phyloP scores from a whole-genome alignment of 1,140 invertebrate species.

The Aphidius ervi region DNA sequence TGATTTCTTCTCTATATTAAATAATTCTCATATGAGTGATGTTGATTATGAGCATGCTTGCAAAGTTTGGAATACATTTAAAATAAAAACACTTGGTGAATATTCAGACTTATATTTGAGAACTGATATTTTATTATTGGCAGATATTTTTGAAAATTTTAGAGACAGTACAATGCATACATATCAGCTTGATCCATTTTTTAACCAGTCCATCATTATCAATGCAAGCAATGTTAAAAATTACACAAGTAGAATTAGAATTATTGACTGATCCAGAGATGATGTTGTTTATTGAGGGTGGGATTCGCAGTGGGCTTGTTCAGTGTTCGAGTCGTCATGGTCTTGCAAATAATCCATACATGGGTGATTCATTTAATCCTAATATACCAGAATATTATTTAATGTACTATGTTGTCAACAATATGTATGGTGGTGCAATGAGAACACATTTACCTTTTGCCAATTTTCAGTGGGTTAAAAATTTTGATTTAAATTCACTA shows the following conservation, averaged over 20 bases:
- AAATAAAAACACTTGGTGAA: conserved; percentile 20
- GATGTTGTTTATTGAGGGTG: conserved; percentile 43
- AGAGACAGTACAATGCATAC: conserved; percentile 27
- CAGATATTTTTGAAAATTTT: conserved; percentile 54
- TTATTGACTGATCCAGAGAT: conserved; percentile 50
- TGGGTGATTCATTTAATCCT: conserved; percentile 21
- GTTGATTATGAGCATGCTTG: conserved; percentile 10
- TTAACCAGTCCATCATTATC: too few species aligned
- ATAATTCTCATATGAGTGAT: not conserved
- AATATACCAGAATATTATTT: conserved; percentile 37
- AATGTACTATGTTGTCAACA: conserved; percentile 55
- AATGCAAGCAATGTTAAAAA: conserved; percentile 37
- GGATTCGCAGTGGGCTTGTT: conserved; percentile 43
- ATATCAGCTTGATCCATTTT: conserved; percentile 37
- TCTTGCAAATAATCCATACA: conserved; percentile 50
- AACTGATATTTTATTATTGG: conserved; percentile 18
- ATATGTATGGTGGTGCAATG: conserved; percentile 57
- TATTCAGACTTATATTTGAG: conserved; percentile 11
- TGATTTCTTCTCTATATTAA: conserved; percentile 1
- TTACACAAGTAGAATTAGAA: conserved; percentile 46
- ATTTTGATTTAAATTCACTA: conserved; percentile 10
- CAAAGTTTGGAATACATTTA: conserved; percentile 11
- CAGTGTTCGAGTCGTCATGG: conserved; percentile 39
- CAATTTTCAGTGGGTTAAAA: conserved; percentile 48
- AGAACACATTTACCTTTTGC: conserved; percentile 42